Evolutionary conservation across 2,113 vertebrate species (phyloP), one percentile per base, ranked within the genome.

Genomic region (Tricholaema leucomelas): DNA sequence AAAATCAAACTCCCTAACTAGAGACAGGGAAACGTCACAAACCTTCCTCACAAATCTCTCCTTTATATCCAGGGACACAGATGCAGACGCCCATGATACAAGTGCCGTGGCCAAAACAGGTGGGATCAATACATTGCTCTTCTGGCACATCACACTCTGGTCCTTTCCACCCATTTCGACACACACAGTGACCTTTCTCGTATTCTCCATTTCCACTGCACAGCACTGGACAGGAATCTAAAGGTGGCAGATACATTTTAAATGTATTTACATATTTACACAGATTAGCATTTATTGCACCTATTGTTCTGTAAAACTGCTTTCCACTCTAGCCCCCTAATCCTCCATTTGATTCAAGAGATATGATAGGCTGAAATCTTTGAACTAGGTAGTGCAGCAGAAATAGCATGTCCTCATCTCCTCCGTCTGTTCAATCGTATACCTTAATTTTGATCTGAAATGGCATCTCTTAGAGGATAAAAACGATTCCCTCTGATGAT

Each of bases 161-260:
- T 40, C 99, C 99, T 92, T 99, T 99, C 99, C 99, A 99, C 13
- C 99, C 99, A 4, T 97, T 97, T 56, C 98, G 98, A 88, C 99
- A 99, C 87, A 98, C 97, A 16, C 99, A 99, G 93, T 98, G 98
- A 69, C 99, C 99, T 85, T 99, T 99, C 92, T 99, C 99, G 2
- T 99, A 99, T 78, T 99, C 98, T 74, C 99, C 99, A 46, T 99
- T 99, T 19, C 99, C 99, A 2, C 98, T 99, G 97, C 99, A 99
- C 90, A 99, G 97, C 92, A 99, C 99, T 10, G 99, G 99, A 91
- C 99, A 99, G 2, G 98, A 99, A 97, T 99, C 99, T 99, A 97
- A 85, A 97, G 95, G 48, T 38, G n/a, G 61, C 15, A 95, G 18
- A 76, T 35, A 54, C 33, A 61, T 91, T 61, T 63, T 82, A 14